Evolutionary conservation across 1,140 invertebrate species (phyloP).

Genomic region (Marisa cornuarietis): DNA sequence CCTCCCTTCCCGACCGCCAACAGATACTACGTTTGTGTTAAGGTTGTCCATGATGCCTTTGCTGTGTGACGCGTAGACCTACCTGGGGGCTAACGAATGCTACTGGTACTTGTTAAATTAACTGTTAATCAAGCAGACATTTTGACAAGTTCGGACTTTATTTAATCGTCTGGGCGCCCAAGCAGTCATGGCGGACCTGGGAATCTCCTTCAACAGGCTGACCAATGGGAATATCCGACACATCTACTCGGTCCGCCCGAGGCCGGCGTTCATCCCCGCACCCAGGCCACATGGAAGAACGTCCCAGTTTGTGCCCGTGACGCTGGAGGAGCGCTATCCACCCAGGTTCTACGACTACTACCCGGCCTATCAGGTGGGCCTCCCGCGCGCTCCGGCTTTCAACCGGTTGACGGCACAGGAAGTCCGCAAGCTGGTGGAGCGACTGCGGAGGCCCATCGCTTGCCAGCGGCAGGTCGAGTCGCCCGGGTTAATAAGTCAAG

Average conservation of each 20-base stretch:
- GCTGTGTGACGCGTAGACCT: too few species aligned
- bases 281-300: constrained; percentile 6
- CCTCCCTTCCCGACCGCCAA: too few species aligned
- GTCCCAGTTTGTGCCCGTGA: constrained; percentile 9
- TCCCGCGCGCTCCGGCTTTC: constrained; percentile 34
- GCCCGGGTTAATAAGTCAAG: not conserved
- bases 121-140: too few species aligned
- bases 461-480: constrained; percentile 4
- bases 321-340: constrained; percentile 3
- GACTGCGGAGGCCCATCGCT: constrained; percentile 4
- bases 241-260: constrained; percentile 27
- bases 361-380: constrained; percentile 21
- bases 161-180: not conserved
- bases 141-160: too few species aligned
- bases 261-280: constrained; percentile 4
- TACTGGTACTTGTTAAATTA: too few species aligned
- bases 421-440: not conserved
- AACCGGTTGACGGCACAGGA: not conserved
- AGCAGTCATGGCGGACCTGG: constrained; percentile 33
- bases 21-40: too few species aligned
- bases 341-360: constrained; percentile 28
- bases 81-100: too few species aligned
- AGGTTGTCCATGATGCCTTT: too few species aligned
- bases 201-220: constrained; percentile 24
- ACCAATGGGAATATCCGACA: constrained; percentile 27